Base-by-base conservation (phyloP, 2,797 vertebrate genomes). In the Novumbra hubbsi region DNA sequence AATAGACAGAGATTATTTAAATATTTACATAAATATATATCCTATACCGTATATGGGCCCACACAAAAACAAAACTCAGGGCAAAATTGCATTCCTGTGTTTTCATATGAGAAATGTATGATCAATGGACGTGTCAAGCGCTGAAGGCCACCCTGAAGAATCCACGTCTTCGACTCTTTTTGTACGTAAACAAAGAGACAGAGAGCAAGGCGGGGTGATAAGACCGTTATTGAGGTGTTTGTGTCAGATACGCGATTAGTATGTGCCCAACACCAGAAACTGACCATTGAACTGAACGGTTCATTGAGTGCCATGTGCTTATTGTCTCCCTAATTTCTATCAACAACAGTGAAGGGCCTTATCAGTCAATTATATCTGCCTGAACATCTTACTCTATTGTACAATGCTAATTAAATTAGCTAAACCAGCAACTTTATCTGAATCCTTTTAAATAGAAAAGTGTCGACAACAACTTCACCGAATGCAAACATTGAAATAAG, bases 41-140 rank as follows among this genome's bases (percentile, higher is more conserved):
- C n/a, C n/a, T n/a, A 28, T 15, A 24, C 60, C 34, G 8, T 38
- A 38, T 38, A 11, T 12, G 14, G 4, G 52, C 4, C n/a, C 16
- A 24, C 55, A n/a, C 12, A 64, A 27, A 38, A 5, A 68, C 38
- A 15, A 41, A 57, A 68, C 4, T 17, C 68, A 50, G 8, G 12
- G 24, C 4, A 70, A 52, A 27, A n/a, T 50, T 45, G 28, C 2
- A 48, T 48, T 27, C 27, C 27, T 73, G 67, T 73, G 73, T 75
- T 82, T 75, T 60, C 73, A 55, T 34, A 71, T 68, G 77, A 71
- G 70, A 82, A 63, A 70, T 17, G 70, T 72, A 75, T 82, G 81
- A 82, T 80, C 81, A 79, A 82, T 82, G 75, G 48, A 49, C 71
- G 68, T 77, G 78, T 82, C 78, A 78, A 73, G 70, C 78, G 74